Evolutionary conservation across 2,888 invertebrate genomes (phyloP).

Genomic region (Mesorhabditis sp.): DNA sequence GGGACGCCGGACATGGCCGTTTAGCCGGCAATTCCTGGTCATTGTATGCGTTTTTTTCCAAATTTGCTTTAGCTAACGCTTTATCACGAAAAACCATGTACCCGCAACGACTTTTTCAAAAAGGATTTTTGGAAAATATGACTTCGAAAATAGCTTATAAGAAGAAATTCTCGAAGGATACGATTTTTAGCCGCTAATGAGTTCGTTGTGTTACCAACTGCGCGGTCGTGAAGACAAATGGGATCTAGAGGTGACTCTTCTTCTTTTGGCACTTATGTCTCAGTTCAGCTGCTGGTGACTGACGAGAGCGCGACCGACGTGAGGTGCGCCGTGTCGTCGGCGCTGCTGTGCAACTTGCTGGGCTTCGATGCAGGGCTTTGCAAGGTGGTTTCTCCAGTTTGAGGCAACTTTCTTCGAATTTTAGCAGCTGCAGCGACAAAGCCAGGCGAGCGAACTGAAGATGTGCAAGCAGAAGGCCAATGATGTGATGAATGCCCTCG

Average conservation of each 20-base stretch:
- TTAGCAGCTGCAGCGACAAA: neutral
- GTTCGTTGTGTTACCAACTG: neutral
- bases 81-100: too few species aligned
- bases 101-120: too few species aligned
- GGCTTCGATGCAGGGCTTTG: neutral
- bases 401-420: neutral
- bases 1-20: too few species aligned
- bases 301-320: constrained; percentile 5
- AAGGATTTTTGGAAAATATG: too few species aligned
- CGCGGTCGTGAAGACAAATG: neutral
- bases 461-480: neutral
- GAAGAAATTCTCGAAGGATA: too few species aligned
- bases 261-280: neutral
- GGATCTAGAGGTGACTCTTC: neutral
- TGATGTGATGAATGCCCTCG: constrained; percentile 1
- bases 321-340: neutral
- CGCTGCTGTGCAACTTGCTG: neutral
- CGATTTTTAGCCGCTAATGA: neutral
- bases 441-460: neutral
- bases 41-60: too few species aligned
- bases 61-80: too few species aligned
- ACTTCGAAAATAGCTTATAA: too few species aligned
- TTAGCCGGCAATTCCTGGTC: too few species aligned
- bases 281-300: neutral
- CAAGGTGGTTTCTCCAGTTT: neutral